Percentiles rank a stretch among this genome's conserved stretches.
These are phyloP conservation scores for Olivierus martensii DNA, from an alignment of 1,140 invertebrate species.

Conservation along the genomic window DNA sequence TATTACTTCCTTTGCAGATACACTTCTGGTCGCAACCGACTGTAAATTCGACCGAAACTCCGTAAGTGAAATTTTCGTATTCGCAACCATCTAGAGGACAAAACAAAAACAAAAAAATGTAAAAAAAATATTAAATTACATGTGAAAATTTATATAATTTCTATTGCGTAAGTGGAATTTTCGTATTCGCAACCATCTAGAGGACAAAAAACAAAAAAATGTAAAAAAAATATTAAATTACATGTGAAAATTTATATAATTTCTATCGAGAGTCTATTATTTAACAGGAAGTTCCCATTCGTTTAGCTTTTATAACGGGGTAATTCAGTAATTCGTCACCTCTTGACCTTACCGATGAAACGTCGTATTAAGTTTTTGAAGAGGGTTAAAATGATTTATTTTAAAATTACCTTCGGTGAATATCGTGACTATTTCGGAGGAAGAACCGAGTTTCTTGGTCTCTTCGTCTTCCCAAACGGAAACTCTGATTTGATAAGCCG, in stretches of 20 bases:
- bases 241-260: too few species aligned
- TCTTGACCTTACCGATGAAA: neutral
- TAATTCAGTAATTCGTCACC: neutral
- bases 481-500: conserved; percentile 25
- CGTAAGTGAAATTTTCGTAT: conserved; percentile 27
- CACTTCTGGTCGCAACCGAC: conserved; percentile 31
- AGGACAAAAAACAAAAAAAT: too few species aligned
- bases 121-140: too few species aligned
- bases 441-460: conserved; percentile 13
- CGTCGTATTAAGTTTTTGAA: neutral
- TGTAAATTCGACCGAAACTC: conserved; percentile 27
- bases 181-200: conserved; percentile 28
- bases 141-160: too few species aligned
- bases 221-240: too few species aligned
- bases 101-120: too few species aligned
- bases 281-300: too few species aligned
- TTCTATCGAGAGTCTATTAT: too few species aligned
- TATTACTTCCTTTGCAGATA: conserved; percentile 22
- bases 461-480: conserved; percentile 24
- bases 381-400: neutral
- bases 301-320: too few species aligned
- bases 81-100: conserved; percentile 27
- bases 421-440: conserved; percentile 24
- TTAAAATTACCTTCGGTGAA: conserved; percentile 23
- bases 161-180: conserved; percentile 27